phyloP scores from a whole-genome alignment of 2,113 vertebrate genomes.

The Thermophis baileyi region DNA sequence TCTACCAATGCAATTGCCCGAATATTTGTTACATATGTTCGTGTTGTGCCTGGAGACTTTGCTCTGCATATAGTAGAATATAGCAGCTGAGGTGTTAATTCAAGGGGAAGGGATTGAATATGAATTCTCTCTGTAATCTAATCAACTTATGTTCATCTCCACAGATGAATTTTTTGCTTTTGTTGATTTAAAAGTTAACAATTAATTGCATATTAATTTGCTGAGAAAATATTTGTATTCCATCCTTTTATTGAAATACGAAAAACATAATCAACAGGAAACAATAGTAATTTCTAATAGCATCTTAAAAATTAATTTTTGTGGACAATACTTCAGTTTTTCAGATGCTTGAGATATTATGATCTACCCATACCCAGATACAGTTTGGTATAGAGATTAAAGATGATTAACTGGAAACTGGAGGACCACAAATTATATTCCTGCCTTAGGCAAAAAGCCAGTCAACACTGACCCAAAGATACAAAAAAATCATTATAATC shows the following conservation, averaged over 20 bases:
- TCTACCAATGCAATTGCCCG: neutral
- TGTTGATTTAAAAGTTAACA: neutral
- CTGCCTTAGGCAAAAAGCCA: neutral
- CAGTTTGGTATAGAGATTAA: neutral
- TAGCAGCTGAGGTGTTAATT: neutral
- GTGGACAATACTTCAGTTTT: neutral
- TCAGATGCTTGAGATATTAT: neutral
- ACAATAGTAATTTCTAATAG: neutral
- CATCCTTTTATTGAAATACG: neutral
- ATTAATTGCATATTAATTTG: neutral
- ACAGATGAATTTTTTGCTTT: neutral
- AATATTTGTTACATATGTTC: neutral
- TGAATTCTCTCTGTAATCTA: neutral
- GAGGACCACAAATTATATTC: neutral
- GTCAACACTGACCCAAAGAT: neutral
- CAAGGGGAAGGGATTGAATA: neutral
- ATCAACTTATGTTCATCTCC: neutral
- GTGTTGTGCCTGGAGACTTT: neutral
- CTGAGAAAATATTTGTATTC: neutral
- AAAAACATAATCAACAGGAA: neutral
- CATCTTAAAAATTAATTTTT: neutral
- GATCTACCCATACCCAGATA: neutral
- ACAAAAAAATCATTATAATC: neutral
- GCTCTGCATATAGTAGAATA: neutral
- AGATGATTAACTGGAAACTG: neutral